Percentiles rank a stretch among this genome's conserved stretches.
These are phyloP conservation scores for Hanleya hanleyi DNA, from an alignment of 2,888 invertebrate genomes.

Conservation along the genomic window DNA sequence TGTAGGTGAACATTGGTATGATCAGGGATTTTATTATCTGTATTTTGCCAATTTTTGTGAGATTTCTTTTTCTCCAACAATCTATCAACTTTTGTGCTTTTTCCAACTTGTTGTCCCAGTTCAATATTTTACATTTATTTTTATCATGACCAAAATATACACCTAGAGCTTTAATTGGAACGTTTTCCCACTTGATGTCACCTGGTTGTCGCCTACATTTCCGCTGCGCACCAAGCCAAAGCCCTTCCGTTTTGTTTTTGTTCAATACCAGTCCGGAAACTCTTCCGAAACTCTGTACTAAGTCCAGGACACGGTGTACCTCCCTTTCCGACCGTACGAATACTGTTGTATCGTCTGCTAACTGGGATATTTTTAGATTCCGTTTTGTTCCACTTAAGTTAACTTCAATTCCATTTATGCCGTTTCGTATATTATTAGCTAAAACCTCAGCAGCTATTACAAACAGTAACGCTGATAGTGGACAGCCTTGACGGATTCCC, in stretches of 20 bases:
- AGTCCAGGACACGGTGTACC: not conserved
- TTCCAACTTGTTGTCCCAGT: not conserved
- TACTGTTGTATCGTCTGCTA: slow-evolving; percentile 14
- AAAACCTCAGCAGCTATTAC: slow-evolving; percentile 13
- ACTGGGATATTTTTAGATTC: not conserved
- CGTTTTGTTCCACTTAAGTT: not conserved
- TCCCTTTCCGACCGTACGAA: not conserved
- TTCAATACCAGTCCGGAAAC: not conserved
- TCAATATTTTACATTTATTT: not conserved
- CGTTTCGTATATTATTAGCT: not conserved
- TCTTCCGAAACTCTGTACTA: slow-evolving; percentile 1
- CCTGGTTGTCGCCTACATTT: not conserved
- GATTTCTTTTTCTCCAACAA: not conserved
- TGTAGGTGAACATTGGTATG: not conserved
- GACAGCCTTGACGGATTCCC: slow-evolving; percentile 19
- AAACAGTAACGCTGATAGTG: slow-evolving; percentile 12
- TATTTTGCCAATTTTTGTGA: slow-evolving; percentile 3
- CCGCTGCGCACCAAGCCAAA: not conserved
- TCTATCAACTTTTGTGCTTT: not conserved
- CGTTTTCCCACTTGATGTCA: not conserved
- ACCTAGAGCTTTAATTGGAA: not conserved
- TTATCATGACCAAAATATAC: not conserved
- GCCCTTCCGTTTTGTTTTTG: not conserved
- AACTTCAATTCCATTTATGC: not conserved
- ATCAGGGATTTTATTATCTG: slow-evolving; percentile 1